phyloP scores from a whole-genome alignment of 2,797 vertebrate species.

The Crossoptilon crossoptilon region DNA sequence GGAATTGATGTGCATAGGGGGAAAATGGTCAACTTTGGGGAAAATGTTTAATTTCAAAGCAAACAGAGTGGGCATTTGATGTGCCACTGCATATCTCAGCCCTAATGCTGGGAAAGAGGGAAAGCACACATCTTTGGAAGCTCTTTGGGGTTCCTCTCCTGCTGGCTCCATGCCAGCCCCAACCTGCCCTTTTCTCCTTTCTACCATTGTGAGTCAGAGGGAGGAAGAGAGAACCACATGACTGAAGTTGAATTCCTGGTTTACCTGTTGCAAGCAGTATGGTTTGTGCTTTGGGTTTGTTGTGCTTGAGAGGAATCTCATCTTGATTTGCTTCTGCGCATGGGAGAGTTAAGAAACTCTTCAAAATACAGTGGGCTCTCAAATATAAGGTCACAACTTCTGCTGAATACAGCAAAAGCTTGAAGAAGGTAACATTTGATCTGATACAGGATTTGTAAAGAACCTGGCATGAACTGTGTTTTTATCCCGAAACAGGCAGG shows the following conservation, averaged over 20 bases:
- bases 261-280: not conserved
- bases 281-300: not conserved
- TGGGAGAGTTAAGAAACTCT: constrained; percentile 5
- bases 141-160: not conserved
- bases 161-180: not conserved
- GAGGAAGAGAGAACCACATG: not conserved
- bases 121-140: accelerated
- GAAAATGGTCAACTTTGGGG: not conserved
- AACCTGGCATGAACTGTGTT: not conserved
- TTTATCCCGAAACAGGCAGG: not conserved
- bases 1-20: not conserved
- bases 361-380: not conserved
- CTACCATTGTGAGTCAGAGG: accelerated
- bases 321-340: constrained; percentile 5
- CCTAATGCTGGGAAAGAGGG: not conserved
- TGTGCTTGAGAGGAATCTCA: not conserved
- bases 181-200: not conserved
- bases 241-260: not conserved
- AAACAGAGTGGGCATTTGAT: not conserved
- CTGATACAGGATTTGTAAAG: not conserved
- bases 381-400: not conserved
- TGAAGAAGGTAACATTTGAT: not conserved
- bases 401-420: not conserved
- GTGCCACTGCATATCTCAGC: accelerated
- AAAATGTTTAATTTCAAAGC: not conserved